Evolutionary conservation across 2,888 invertebrate genomes (phyloP), one percentile per base, ranked within the genome.

Genomic region (Zootermopsis nevadensis): DNA sequence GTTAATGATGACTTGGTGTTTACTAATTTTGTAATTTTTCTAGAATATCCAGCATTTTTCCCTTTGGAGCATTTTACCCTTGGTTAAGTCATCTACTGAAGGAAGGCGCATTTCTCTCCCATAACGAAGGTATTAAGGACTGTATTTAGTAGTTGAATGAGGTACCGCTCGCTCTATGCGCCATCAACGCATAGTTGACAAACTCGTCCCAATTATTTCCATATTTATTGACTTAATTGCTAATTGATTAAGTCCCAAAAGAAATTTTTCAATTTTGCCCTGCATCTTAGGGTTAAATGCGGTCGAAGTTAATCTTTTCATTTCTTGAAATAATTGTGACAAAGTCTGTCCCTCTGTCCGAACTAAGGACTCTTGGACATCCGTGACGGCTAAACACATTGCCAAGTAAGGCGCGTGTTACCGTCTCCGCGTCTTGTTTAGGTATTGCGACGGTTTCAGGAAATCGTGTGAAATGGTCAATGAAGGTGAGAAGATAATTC

Each of bases 391-490:
- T 6, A 22, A 3, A 60, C 1, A 60, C 27, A 2, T 60, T 10
- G 1, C 19, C 22, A 6, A 60, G 19, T 19, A 60, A 22, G 1
- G 4, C 60, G 1, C 60, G 12, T 1, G 60, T 19, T 10, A 60
- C 60, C 7, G 27, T 60, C 27, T 60, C 60, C 6, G 24, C 22
- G 60, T 60, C 60, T 19, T 60, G n/a, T 19, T 22, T 60, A 7
- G 60, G 6, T 8, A 60, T 1, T 1, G 12, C 2, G 4, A 7
- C 10, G 15, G 1, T 1, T 1, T 4, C 4, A 1, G 10, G 1
- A 4, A 0, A 7, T 60, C 0, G 22, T 1, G 2, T 1, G 6
- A 4, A 60, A 60, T 2, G 2, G 22, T 19, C 60, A 7, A 7
- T 60, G 22, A n/a, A 8, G 12, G 60, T 8, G 24, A 60, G 27